A percentile compares a stretch with the other conserved stretches of the same genome.
These are phyloP conservation scores for Helogale parvula DNA, from an alignment of 2,113 vertebrate species.

Conservation along the genomic window DNA sequence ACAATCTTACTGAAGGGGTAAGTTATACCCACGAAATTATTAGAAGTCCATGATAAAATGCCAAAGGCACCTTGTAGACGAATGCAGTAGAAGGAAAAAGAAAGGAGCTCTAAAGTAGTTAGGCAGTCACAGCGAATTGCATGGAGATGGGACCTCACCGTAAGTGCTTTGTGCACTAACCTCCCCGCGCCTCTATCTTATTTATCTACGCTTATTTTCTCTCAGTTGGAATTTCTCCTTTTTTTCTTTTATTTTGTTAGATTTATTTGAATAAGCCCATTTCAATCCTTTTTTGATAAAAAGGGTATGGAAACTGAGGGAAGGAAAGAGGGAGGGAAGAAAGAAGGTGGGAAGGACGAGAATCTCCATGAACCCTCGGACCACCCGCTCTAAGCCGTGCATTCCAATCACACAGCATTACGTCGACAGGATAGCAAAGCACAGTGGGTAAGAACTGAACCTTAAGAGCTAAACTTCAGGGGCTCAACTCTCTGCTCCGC, in stretches of 20 bases:
- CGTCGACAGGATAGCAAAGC: not conserved
- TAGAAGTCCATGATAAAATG: not conserved
- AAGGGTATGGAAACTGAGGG: not conserved
- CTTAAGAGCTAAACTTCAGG: not conserved
- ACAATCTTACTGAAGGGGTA: not conserved
- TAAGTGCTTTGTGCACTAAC: not conserved
- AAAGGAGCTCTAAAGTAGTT: not conserved
- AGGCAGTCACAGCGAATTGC: not conserved
- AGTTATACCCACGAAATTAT: not conserved
- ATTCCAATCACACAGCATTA: not conserved
- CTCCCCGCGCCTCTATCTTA: not conserved
- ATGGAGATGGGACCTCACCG: not conserved
- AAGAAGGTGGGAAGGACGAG: not conserved
- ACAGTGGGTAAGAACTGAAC: not conserved
- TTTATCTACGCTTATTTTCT: not conserved
- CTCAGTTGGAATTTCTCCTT: not conserved
- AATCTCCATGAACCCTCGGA: not conserved
- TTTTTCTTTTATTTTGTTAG: not conserved
- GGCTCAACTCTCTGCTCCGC: not conserved
- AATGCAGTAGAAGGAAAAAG: not conserved
- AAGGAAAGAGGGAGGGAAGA: not conserved
- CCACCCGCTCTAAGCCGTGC: not conserved
- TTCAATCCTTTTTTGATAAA: not conserved
- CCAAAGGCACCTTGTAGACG: not conserved
- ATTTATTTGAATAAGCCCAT: constrained; percentile 38